A percentile compares a stretch with the other conserved stretches of the same genome.
Conservation (phyloP, 92 coral and sea anemone species). For the Palythoa grandiflora region DNA sequence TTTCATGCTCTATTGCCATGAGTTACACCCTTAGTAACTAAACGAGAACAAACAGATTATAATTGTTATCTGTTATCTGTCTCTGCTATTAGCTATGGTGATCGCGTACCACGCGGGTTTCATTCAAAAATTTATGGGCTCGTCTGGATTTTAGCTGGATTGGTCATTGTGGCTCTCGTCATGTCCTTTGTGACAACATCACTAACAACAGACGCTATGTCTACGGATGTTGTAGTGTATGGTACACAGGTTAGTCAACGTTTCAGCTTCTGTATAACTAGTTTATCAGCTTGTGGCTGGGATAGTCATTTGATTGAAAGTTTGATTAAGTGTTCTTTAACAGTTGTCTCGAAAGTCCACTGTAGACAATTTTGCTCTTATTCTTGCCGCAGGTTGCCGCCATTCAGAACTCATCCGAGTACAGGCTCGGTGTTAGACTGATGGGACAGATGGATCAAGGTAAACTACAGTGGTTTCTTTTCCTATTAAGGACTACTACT, state of each 20-base stretch:
- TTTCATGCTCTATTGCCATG: not conserved
- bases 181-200: conserved; percentile 92
- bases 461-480: conserved; percentile 5
- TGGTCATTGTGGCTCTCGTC: conserved; percentile 82
- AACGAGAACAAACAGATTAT: not conserved
- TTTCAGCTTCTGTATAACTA: not conserved
- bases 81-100: conserved; percentile 81
- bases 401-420: conserved; percentile 83
- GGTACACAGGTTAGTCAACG: conserved; percentile 81
- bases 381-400: conserved; percentile 77
- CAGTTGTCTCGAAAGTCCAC: no score
- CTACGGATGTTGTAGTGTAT: conserved; percentile 73
- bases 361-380: not conserved
- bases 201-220: conserved; percentile 83
- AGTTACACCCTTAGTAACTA: not conserved
- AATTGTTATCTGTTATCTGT: not conserved
- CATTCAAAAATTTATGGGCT: conserved; percentile 78
- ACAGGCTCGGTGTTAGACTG: conserved; percentile 86
- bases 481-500: no score
- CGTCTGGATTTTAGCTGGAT: conserved; percentile 87
- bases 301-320: no score
- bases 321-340: no score
- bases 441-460: conserved; percentile 83
- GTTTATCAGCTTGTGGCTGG: not conserved
- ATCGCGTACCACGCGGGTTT: conserved; percentile 82